Base-by-base conservation (phyloP, 2,797 vertebrate genomes). In the Chromobotia macracanthus region DNA sequence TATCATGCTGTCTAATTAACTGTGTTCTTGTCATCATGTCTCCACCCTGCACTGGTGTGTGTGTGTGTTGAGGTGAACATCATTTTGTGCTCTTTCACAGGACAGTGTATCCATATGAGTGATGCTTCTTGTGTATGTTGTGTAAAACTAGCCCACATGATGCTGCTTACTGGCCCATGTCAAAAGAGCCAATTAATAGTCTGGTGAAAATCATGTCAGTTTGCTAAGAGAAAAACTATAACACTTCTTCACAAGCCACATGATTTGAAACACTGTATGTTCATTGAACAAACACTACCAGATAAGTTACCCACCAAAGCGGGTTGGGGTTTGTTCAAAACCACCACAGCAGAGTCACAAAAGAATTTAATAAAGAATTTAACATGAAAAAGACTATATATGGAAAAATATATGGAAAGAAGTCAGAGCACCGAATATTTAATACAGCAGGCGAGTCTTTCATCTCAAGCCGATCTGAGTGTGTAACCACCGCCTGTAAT, bases 331-430 rank as follows among this genome's bases (percentile, higher is more conserved):
- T 31, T 61, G 58, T 23, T 61, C 25, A 31, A 61, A 61, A 5
- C 53, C 55, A 19, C 41, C 31, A 41, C 18, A 15, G 58, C 16
- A 19, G 56, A 75, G 48, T 56, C 10, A 35, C n/a, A 56, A 55
- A 56, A 56, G n/a, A 56, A 53, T 64, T 35, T 48, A 65, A 25
- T 65, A 50, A 75, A 65, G 51, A 55, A 38, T 56, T 65, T 23
- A 55, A 53, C n/a, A 31, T 41, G 48, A 31, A 67, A 56, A 56
- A 66, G 16, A 66, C 73, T 60, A 28, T 53, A 2, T 46, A n/a
- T n/a, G n/a, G n/a, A 6, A 72, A 58, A 72, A 70, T 35, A 79
- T 35, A 56, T 70, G 19, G 46, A 64, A 63, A 48, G n/a, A n/a
- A 53, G 68, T 64, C 67, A 61, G 60, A 53, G 28, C 53, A 70